Evolutionary conservation across 2,888 invertebrate genomes (phyloP).

Genomic region (Trissolcus brochymenae): DNA sequence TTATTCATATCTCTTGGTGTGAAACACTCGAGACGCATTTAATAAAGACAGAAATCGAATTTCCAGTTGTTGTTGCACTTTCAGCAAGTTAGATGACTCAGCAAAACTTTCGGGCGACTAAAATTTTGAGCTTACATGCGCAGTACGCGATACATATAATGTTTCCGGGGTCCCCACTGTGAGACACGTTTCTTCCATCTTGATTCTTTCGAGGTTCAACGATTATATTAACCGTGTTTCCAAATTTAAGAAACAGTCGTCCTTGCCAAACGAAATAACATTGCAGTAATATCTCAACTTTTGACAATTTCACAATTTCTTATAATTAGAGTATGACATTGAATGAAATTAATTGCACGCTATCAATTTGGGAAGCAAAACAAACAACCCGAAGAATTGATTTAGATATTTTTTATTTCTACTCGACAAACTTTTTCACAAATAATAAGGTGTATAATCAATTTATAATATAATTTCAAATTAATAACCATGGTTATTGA

Average conservation of each 20-base stretch:
- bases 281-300: neutral
- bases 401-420: no score
- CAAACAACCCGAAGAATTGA: neutral
- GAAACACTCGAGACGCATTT: conserved; percentile 10
- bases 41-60: conserved; percentile 5
- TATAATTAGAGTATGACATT: conserved; percentile 33
- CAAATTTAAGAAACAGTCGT: conserved; percentile 38
- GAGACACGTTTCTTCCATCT: conserved; percentile 43
- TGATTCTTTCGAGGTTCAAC: conserved; percentile 38
- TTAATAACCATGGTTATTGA: neutral
- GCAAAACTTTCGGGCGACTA: conserved; percentile 21
- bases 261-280: conserved; percentile 34
- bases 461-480: no score
- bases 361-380: conserved; percentile 12
- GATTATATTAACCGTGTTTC: conserved; percentile 42
- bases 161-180: conserved; percentile 51
- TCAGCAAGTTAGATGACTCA: conserved; percentile 33
- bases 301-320: conserved; percentile 20
- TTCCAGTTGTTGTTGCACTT: conserved; percentile 1
- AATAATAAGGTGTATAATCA: no score
- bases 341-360: conserved; percentile 8
- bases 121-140: conserved; percentile 8
- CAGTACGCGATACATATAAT: conserved; percentile 31
- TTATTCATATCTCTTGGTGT: neutral
- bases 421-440: no score